Conservation (phyloP, 2,888 invertebrate species). For the Periphyllus acericola region DNA sequence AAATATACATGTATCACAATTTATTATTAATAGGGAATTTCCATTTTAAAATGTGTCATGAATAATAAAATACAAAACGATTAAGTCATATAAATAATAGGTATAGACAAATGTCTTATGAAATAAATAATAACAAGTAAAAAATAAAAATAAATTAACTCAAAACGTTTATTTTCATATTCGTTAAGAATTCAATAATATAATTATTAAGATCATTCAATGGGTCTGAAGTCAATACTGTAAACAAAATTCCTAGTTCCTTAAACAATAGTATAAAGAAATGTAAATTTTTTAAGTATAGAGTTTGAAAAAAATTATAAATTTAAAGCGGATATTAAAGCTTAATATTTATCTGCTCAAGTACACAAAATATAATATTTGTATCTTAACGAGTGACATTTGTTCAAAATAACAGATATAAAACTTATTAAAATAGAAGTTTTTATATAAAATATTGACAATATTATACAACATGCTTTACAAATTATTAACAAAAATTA, state of each 20-base stretch:
- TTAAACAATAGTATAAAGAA: conserved; percentile 17
- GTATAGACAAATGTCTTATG: neutral
- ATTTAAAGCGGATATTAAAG: neutral
- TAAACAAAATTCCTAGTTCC: conserved; percentile 24
- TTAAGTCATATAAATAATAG: neutral
- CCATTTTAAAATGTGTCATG: neutral
- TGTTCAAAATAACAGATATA: conserved; percentile 48
- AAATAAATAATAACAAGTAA: conserved; percentile 29
- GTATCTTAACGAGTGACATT: conserved; percentile 32
- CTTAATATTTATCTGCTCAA: neutral
- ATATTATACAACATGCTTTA: conserved; percentile 19
- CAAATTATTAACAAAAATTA: conserved; percentile 12
- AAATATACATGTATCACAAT: neutral
- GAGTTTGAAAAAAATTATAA: conserved; percentile 6
- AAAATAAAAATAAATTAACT: conserved; percentile 19
- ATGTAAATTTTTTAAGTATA: conserved; percentile 7
- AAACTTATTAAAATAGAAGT: conserved; percentile 6
- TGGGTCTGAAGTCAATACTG: neutral
- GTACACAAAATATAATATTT: conserved; percentile 6
- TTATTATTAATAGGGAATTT: neutral
- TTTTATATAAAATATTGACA: conserved; percentile 3
- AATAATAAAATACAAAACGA: neutral
- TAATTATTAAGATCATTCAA: conserved; percentile 21
- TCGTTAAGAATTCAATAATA: neutral
- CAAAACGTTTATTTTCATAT: conserved; percentile 30